Evolutionary conservation across 2,888 invertebrate genomes (phyloP).

Genomic region (Acrobasis repandana): DNA sequence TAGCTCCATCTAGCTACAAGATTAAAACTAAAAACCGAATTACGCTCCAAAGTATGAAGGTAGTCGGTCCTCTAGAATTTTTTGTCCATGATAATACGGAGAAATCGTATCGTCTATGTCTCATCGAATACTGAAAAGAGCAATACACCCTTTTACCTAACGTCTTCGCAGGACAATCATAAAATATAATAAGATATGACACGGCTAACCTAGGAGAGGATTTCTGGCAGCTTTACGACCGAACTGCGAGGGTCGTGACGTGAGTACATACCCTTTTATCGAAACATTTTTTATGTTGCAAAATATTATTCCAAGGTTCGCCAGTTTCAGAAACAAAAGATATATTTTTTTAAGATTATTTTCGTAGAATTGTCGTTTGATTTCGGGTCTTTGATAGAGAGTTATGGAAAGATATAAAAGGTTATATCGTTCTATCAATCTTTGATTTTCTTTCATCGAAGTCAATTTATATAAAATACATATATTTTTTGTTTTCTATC

Average conservation of each 20-base stretch:
- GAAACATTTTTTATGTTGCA: background rate
- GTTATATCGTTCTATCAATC: no score
- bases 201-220: constrained; percentile 33
- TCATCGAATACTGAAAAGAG: constrained; percentile 27
- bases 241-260: constrained; percentile 2
- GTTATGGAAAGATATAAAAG: background rate
- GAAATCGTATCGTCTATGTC: constrained; percentile 12
- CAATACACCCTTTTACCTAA: constrained; percentile 37
- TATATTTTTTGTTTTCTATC: no score
- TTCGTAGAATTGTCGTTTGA: constrained; percentile 23
- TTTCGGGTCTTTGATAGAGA: constrained; percentile 24
- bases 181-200: constrained; percentile 44
- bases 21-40: no score
- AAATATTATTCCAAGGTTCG: constrained; percentile 3
- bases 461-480: no score
- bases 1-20: no score
- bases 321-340: constrained; percentile 1
- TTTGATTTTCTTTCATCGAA: no score
- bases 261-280: background rate
- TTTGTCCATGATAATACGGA: no score
- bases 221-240: constrained; percentile 24
- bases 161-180: constrained; percentile 47
- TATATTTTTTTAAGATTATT: constrained; percentile 8
- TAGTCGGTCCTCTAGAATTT: no score
- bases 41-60: no score